Evolutionary conservation across 2,888 invertebrate genomes (phyloP).

Genomic region (Nomada hirtipes): DNA sequence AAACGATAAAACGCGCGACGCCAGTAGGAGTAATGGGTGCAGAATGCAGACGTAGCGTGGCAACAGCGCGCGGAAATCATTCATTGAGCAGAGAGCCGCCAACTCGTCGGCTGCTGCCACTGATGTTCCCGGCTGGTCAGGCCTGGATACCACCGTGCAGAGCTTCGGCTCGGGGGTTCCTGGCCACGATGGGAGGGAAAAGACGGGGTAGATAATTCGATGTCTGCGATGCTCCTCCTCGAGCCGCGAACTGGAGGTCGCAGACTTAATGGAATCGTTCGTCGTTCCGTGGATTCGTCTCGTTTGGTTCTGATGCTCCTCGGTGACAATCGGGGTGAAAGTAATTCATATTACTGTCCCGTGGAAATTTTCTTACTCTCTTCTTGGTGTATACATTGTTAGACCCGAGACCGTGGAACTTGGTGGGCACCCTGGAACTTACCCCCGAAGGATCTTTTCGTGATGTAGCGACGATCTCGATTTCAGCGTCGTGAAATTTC

Average conservation of each 20-base stretch:
- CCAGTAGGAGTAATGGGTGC: conserved; percentile 64
- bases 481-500: too few species aligned
- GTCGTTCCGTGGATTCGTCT: conserved; percentile 32
- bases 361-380: neutral
- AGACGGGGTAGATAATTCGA: conserved; percentile 49
- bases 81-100: conserved; percentile 79
- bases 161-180: conserved; percentile 46
- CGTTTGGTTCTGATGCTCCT: conserved; percentile 2
- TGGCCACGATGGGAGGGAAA: conserved; percentile 6
- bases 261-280: conserved; percentile 39
- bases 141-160: conserved; percentile 50
- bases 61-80: conserved; percentile 84
- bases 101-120: conserved; percentile 49
- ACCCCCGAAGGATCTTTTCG: too few species aligned
- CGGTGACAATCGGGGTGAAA: neutral
- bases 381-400: too few species aligned
- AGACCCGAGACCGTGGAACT: too few species aligned
- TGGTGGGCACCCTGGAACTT: too few species aligned
- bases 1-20: conserved; percentile 64
- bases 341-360: neutral
- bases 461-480: too few species aligned
- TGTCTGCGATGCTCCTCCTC: conserved; percentile 60
- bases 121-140: conserved; percentile 52
- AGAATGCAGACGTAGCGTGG: conserved; percentile 76
- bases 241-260: conserved; percentile 10